Conservation (phyloP, 1,140 invertebrate species). For the Drosophila nasuta region DNA sequence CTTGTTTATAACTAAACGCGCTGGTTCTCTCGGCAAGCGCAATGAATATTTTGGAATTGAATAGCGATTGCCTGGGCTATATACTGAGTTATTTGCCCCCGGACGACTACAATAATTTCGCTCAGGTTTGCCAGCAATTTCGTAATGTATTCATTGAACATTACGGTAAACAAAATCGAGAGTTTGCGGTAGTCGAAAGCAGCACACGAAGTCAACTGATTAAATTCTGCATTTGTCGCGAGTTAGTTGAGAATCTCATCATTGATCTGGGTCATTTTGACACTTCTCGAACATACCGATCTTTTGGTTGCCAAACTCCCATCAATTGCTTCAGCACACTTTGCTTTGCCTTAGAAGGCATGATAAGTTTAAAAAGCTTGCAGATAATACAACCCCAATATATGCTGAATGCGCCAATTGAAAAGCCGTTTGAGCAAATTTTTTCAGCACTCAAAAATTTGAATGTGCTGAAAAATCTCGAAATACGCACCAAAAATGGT, state of each 20-base stretch:
- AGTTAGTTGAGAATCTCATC: constrained; percentile 31
- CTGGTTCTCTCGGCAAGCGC: constrained; percentile 28
- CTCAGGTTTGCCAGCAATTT: constrained; percentile 53
- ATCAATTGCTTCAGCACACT: constrained; percentile 40
- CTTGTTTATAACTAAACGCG: neutral
- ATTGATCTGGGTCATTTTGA: constrained; percentile 57
- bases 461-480: constrained; percentile 21
- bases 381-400: constrained; percentile 26
- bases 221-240: constrained; percentile 53
- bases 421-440: constrained; percentile 49
- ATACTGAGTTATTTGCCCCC: constrained; percentile 36
- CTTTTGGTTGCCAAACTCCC: constrained; percentile 23
- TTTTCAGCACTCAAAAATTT: constrained; percentile 33
- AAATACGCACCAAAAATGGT: constrained; percentile 48
- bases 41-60: constrained; percentile 46
- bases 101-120: constrained; percentile 43
- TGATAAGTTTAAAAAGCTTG: constrained; percentile 39
- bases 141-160: constrained; percentile 46
- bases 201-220: constrained; percentile 29
- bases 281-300: neutral
- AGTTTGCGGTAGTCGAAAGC: constrained; percentile 33
- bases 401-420: constrained; percentile 2
- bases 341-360: constrained; percentile 30
- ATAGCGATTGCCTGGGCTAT: constrained; percentile 53
- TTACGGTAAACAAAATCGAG: constrained; percentile 7